Conservation (phyloP, 2,797 vertebrate genomes). For the Antrozous pallidus region DNA sequence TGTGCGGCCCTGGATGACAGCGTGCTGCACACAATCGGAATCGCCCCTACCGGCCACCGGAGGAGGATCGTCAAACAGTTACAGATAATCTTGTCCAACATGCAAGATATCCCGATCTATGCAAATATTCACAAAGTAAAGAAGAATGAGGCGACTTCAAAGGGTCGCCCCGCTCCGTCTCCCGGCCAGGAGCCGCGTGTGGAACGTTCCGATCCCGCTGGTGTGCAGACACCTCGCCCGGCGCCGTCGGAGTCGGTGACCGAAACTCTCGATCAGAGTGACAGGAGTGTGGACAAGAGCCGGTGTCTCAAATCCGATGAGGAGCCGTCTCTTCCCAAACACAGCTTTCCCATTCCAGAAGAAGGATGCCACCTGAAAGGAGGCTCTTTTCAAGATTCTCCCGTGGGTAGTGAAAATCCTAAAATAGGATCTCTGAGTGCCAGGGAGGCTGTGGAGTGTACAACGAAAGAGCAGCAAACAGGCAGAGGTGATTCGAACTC, state of each 20-base stretch:
- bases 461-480: slow-evolving; percentile 55
- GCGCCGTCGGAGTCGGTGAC: background rate
- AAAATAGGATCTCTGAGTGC: background rate
- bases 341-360: background rate
- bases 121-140: slow-evolving; percentile 67
- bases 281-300: background rate
- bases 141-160: slow-evolving; percentile 45
- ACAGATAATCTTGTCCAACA: slow-evolving; percentile 78
- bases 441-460: background rate
- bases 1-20: slow-evolving; percentile 87
- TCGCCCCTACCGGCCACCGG: slow-evolving; percentile 93
- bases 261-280: background rate
- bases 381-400: slow-evolving; percentile 31
- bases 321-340: background rate
- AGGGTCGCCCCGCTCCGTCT: background rate
- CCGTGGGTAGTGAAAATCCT: slow-evolving; percentile 15
- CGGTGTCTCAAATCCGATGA: slow-evolving; percentile 29
- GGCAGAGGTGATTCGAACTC: slow-evolving; percentile 58
- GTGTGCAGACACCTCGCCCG: background rate
- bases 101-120: slow-evolving; percentile 63
- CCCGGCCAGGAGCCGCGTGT: background rate
- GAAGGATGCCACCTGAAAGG: slow-evolving; percentile 52
- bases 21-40: slow-evolving; percentile 86
- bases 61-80: slow-evolving; percentile 92
- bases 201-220: background rate